These are phyloP conservation scores for Gymnopithys bicolor DNA, from an alignment of 2,797 vertebrate species.

Conservation along the genomic window DNA sequence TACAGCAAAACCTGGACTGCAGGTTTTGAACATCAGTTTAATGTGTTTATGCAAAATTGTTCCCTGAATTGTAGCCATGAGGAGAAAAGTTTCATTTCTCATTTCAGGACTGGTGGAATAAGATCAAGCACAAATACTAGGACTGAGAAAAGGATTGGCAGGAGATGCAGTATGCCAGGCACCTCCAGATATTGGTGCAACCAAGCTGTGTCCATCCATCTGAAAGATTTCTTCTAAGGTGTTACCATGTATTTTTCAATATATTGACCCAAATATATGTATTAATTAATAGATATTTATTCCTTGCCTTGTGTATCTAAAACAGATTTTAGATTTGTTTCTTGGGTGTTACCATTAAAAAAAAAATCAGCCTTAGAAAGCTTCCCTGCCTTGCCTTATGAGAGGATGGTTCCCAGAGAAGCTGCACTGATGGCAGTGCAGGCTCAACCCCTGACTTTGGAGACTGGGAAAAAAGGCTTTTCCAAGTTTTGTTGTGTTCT, in stretches of 20 bases:
- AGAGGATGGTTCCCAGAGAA: background rate
- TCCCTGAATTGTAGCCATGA: rapidly evolving
- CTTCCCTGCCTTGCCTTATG: background rate
- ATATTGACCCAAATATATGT: background rate
- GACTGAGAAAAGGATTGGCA: background rate
- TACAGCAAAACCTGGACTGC: background rate
- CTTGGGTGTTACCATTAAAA: background rate
- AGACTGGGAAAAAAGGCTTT: background rate
- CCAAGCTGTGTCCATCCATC: background rate
- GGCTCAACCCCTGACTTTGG: rapidly evolving
- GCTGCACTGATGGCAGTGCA: too few relatives aligned
- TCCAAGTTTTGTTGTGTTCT: background rate
- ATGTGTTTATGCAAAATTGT: background rate
- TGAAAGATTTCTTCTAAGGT: background rate
- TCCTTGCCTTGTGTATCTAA: background rate
- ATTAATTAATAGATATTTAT: background rate
- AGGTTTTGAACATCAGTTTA: background rate
- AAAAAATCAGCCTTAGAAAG: background rate
- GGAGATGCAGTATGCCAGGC: background rate
- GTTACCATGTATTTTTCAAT: background rate
- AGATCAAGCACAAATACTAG: background rate
- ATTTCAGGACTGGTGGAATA: background rate
- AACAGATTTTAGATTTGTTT: background rate
- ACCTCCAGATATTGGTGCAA: background rate
- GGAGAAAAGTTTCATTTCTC: background rate